Evolutionary conservation across 35 echinoderm and acorn worm genomes (phyloP), one percentile per base, ranked within the genome.

Genomic region (Hemicentrotus pulcherrimus): DNA sequence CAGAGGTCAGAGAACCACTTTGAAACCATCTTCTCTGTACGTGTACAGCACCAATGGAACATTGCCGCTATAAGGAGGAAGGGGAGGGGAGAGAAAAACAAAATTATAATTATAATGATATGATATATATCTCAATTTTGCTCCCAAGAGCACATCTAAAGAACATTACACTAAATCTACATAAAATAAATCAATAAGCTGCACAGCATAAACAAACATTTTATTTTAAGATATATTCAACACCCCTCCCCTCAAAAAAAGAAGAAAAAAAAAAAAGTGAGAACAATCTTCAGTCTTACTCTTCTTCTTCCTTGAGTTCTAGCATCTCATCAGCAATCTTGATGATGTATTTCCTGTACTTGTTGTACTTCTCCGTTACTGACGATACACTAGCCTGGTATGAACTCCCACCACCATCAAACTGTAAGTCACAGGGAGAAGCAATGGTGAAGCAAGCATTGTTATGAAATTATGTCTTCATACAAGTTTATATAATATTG

Each of bases 21-120:
- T 96, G 92, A 96, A 98, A 0, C 91, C 95, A 96, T 96, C 96
- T 92, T 98, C 97, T 70, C 95, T 96, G 92, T 98, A 98, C 33
- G 97, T 95, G 95, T 96, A 98, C 11, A 98, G 93, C 46, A 98
- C 94, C 86, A 96, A 94, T 13, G 95, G 85, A 15, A 86, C 55
- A 41, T 45, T 96, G 65, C 86, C 32, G 8, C 71, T 55, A 41
- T 41, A 41, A 41, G 35, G 35, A 41, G 35, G 86, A 35, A 95
- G 65, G 65, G 52, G 52, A 14, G 52, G 52, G 52, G 28, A 95
- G 61, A 47, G 22, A 48, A n/a, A n/a, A n/a, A n/a, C n/a, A n/a
- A n/a, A n/a, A n/a, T n/a, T n/a, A n/a, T n/a, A n/a, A n/a, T n/a
- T n/a, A n/a, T n/a, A n/a, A n/a, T n/a, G n/a, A n/a, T n/a, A n/a